Evolutionary conservation across 2,113 vertebrate species (phyloP).

Genomic region (Prietella phreatophila): DNA sequence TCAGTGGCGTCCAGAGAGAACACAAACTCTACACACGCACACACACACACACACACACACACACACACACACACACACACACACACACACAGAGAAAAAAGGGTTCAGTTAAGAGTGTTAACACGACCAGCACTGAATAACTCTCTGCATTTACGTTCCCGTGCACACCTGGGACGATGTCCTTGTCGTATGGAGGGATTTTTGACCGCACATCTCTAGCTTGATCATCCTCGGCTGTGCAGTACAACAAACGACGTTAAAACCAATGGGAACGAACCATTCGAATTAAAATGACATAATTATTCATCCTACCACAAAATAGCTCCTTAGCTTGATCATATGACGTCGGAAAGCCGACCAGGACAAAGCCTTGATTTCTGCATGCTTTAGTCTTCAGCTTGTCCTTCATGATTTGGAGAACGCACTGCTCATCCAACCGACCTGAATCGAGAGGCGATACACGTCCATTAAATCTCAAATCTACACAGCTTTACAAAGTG

Average conservation of each 20-base stretch:
- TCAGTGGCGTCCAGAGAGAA: conserved; percentile 82
- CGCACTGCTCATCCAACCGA: conserved; percentile 73
- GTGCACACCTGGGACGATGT: conserved; percentile 80
- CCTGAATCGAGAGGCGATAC: conserved; percentile 63
- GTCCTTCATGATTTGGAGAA: conserved; percentile 78
- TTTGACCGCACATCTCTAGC: conserved; percentile 64
- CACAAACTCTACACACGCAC: conserved; percentile 76
- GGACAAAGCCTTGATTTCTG: conserved; percentile 88
- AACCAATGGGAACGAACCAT: background rate
- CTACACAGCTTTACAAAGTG: background rate
- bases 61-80: conserved; percentile 53
- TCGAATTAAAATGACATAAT: background rate
- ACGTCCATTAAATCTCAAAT: background rate
- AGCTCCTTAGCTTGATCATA: conserved; percentile 82
- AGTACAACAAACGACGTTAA: conserved; percentile 7
- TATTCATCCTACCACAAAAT: conserved; percentile 77
- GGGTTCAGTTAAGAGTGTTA: background rate
- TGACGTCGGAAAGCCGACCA: conserved; percentile 87
- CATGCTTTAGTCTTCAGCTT: conserved; percentile 86
- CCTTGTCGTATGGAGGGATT: conserved; percentile 20
- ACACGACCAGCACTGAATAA: background rate
- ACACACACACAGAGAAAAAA: conserved; percentile 38
- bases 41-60: conserved; percentile 51
- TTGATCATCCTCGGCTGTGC: conserved; percentile 73
- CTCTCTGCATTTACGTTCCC: background rate